Base-by-base conservation (phyloP, 1,140 invertebrate species). In the Procambarus virginalis region DNA sequence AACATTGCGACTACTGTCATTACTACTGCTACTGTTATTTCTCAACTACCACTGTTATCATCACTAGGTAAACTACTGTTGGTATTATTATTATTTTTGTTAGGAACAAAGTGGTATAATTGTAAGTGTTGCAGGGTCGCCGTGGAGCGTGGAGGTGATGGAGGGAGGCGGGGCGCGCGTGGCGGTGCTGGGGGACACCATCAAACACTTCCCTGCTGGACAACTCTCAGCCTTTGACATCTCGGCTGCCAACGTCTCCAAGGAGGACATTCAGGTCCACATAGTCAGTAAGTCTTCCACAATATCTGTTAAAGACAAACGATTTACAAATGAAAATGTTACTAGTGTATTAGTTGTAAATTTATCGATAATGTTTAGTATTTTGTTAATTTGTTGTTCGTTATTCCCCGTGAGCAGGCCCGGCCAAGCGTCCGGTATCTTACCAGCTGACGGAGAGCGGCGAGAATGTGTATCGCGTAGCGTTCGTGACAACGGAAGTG, bases 401-500 rank as follows among this genome's bases (percentile, higher is more conserved):
- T 34, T 34, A 34, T 34, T 34, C 34, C 34, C 34, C 34, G 34
- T 34, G 34, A 34, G 51, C 5, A 92, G 92, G 92, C 60, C 92
- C 92, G 0, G 89, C 92, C 22, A 93, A 93, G 86, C 89, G 92
- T 14, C 92, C 92, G 68, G 91, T 92, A 14, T 89, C 91, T 0
- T 92, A 92, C 90, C 92, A 91, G 90, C 76, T 91, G 34, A 91
- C 79, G 17, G 92, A 92, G 81, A 89, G 95, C 93, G 95, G 96
- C 76, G 95, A 96, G 78, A 97, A 97, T 91, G 96, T 97, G 80
- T 97, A 97, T 94, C 96, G 96, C 82, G 96, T 99, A 58, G 97
- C 98, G 93, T 99, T 99, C 94, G 96, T 96, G 60, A 97, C 98
- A 14, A 96, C 95, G 75, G 98, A 98, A 95, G 97, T 99, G 91